These are phyloP conservation scores for Formica aserva DNA, from an alignment of 2,888 invertebrate genomes.

Conservation along the genomic window DNA sequence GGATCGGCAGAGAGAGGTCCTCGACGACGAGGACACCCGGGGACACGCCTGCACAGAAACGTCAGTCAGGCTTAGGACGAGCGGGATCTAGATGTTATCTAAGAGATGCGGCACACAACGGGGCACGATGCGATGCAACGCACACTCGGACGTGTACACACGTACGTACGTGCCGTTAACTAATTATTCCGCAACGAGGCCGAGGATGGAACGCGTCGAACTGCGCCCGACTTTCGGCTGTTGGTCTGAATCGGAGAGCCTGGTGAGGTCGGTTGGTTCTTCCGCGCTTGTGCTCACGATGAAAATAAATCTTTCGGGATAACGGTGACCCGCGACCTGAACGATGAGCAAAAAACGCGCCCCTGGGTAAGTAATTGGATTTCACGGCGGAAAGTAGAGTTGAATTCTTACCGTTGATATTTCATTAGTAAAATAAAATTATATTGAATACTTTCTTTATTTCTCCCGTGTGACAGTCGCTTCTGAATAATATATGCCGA, in stretches of 20 bases:
- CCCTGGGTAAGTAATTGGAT: constrained; percentile 51
- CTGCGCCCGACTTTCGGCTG: constrained; percentile 69
- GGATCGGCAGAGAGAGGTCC: constrained; percentile 60
- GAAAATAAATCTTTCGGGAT: constrained; percentile 53
- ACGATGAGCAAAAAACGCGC: constrained; percentile 29
- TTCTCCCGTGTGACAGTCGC: not conserved
- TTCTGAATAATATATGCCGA: constrained; percentile 2
- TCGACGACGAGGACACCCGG: constrained; percentile 75
- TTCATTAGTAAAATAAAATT: constrained; percentile 48
- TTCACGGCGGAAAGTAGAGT: constrained; percentile 34
- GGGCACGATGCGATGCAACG: constrained; percentile 54
- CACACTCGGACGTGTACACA: constrained; percentile 49
- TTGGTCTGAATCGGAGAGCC: constrained; percentile 47
- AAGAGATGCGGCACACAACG: constrained; percentile 58
- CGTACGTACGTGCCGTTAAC: constrained; percentile 76
- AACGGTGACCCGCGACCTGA: constrained; percentile 42
- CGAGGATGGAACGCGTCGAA: constrained; percentile 37
- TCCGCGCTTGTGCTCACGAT: constrained; percentile 32
- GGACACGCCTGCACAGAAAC: constrained; percentile 80
- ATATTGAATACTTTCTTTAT: constrained; percentile 20
- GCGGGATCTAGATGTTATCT: constrained; percentile 81
- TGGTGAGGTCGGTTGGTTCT: constrained; percentile 27
- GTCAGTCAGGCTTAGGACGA: constrained; percentile 83
- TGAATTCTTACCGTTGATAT: constrained; percentile 47
- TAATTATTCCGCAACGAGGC: constrained; percentile 75